A percentile compares a stretch with the other conserved stretches of the same genome.
phyloP scores from a whole-genome alignment of 2,113 vertebrate species.

The Lates calcarifer region DNA sequence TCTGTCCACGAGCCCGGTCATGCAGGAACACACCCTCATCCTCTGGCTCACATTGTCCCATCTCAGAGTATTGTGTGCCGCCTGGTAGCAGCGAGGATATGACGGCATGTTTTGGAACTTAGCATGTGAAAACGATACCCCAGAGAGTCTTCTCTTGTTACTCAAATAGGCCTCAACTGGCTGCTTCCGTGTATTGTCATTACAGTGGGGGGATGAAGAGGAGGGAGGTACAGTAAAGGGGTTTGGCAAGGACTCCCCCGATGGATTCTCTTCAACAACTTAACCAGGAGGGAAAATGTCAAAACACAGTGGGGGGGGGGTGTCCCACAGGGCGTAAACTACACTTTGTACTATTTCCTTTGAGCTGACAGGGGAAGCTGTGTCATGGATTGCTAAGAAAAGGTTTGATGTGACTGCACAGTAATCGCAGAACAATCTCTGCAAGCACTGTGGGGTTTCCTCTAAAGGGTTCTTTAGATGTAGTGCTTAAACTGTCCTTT shows the following conservation, averaged over 20 bases:
- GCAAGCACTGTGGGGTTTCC: constrained; percentile 11
- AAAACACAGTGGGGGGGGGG: constrained; percentile 24
- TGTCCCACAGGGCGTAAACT: constrained; percentile 51
- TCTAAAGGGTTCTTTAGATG: neutral
- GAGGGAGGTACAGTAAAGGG: constrained; percentile 13
- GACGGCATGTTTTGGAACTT: constrained; percentile 70
- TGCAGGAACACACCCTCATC: constrained; percentile 70
- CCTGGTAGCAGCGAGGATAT: constrained; percentile 67
- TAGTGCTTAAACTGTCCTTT: neutral
- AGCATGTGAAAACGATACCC: constrained; percentile 72
- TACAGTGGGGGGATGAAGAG: neutral
- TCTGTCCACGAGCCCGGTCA: constrained; percentile 45
- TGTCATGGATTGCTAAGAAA: constrained; percentile 29
- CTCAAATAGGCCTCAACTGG: constrained; percentile 57
- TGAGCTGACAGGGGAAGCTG: constrained; percentile 39
- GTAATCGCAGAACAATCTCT: constrained; percentile 10
- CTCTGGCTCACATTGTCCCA: constrained; percentile 63
- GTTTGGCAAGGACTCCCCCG: constrained; percentile 42
- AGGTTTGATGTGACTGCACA: constrained; percentile 25
- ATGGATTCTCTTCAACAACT: constrained; percentile 39
- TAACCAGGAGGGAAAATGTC: constrained; percentile 56
- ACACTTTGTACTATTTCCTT: constrained; percentile 36
- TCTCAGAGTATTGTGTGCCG: constrained; percentile 61
- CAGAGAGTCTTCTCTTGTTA: constrained; percentile 58
- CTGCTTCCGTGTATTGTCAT: constrained; percentile 77